These are phyloP conservation scores for Andricus quercusramuli DNA, from an alignment of 2,888 invertebrate species.

Conservation along the genomic window DNA sequence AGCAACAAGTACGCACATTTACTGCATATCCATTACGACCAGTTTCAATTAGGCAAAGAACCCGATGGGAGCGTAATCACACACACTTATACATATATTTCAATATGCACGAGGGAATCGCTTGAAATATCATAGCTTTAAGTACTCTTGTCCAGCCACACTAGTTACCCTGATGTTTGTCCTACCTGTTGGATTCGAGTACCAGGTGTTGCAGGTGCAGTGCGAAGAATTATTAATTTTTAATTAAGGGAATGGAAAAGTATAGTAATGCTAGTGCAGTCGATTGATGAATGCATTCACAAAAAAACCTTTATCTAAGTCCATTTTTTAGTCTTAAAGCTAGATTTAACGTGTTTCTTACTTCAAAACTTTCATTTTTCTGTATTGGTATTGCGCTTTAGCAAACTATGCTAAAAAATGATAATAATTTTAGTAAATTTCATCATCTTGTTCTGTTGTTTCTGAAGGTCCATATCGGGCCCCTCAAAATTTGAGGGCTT, in stretches of 20 bases:
- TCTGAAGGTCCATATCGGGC: too few relatives aligned
- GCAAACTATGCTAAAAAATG: too few relatives aligned
- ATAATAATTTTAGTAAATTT: too few relatives aligned
- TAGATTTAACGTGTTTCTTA: too few relatives aligned
- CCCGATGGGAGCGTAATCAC: constrained; percentile 5
- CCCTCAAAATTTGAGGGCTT: too few relatives aligned
- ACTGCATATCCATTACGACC: constrained; percentile 39
- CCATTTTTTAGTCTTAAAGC: too few relatives aligned
- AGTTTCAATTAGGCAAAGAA: constrained; percentile 39
- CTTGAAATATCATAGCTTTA: constrained; percentile 17
- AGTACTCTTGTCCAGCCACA: background rate
- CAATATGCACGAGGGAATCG: constrained; percentile 1
- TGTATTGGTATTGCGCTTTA: too few relatives aligned
- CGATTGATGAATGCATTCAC: too few relatives aligned
- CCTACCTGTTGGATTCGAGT: constrained; percentile 7
- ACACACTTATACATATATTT: constrained; percentile 10
- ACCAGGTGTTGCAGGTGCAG: background rate
- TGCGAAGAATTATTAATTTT: background rate
- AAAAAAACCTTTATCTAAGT: too few relatives aligned
- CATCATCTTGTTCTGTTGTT: too few relatives aligned
- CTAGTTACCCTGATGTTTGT: background rate
- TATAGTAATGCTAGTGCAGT: background rate
- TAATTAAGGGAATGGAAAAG: background rate
- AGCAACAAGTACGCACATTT: constrained; percentile 70
- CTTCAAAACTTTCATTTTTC: too few relatives aligned